Percentiles rank a stretch among this genome's conserved stretches.
These are phyloP conservation scores for Polia nebulosa DNA, from an alignment of 2,888 invertebrate genomes.

Conservation along the genomic window DNA sequence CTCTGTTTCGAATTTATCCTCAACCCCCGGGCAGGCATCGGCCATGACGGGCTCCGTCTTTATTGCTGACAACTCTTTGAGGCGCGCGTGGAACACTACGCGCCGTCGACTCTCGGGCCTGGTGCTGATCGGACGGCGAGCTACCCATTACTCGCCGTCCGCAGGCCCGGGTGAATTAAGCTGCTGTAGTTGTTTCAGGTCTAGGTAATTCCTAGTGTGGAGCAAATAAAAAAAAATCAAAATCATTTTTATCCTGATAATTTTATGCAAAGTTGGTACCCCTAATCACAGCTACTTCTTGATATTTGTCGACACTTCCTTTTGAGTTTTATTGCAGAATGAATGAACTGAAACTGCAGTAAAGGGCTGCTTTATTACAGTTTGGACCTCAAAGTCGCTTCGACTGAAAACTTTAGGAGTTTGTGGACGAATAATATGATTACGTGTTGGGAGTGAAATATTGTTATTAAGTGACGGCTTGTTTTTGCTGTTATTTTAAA, in stretches of 20 bases:
- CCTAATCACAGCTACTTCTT: constrained; percentile 46
- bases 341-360: constrained; percentile 66
- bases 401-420: constrained; percentile 54
- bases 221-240: too few relatives aligned
- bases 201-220: too few relatives aligned
- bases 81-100: too few relatives aligned
- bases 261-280: constrained; percentile 14
- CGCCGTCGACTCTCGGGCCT: too few relatives aligned
- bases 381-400: constrained; percentile 44
- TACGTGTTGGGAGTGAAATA: constrained; percentile 44
- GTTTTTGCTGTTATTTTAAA: constrained; percentile 10
- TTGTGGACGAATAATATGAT: constrained; percentile 52
- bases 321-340: constrained; percentile 67
- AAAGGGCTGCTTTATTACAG: constrained; percentile 66
- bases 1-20: too few relatives aligned
- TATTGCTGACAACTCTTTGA: too few relatives aligned
- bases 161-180: too few relatives aligned
- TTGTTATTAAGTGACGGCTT: constrained; percentile 14
- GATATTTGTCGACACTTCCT: constrained; percentile 67
- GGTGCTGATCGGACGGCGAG: too few relatives aligned
- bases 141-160: too few relatives aligned
- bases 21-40: too few relatives aligned
- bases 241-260: constrained; percentile 13
- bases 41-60: too few relatives aligned
- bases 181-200: too few relatives aligned